phyloP scores from a whole-genome alignment of 2,113 vertebrate genomes.

The Ornithorhynchus anatinus region DNA sequence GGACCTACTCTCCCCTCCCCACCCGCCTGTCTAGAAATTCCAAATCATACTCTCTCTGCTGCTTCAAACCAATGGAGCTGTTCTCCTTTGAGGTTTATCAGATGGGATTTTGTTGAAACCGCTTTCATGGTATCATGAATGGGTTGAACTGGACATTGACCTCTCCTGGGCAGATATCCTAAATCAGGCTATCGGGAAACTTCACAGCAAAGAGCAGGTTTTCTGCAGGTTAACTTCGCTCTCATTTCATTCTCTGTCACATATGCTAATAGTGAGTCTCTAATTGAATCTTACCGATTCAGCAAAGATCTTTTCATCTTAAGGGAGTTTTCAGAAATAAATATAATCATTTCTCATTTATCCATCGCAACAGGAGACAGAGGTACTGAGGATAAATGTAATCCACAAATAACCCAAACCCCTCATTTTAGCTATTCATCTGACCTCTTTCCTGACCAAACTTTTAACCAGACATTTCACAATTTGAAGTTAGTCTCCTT shows the following conservation, averaged over 20 bases:
- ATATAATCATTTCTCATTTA: conserved; percentile 23
- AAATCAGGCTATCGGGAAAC: conserved; percentile 55
- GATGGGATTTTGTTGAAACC: conserved; percentile 57
- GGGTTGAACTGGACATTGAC: conserved; percentile 44
- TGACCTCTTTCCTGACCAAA: not conserved
- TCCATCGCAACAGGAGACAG: conserved; percentile 13
- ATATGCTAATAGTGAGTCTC: conserved; percentile 56
- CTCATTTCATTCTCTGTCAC: conserved; percentile 61
- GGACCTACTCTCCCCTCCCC: no score
- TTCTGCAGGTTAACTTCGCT: conserved; percentile 63
- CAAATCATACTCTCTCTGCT: conserved; percentile 33
- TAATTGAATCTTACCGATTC: conserved; percentile 61
- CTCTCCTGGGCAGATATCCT: conserved; percentile 56
- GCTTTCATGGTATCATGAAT: conserved; percentile 38
- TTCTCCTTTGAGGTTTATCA: conserved; percentile 26
- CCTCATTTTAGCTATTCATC: conserved; percentile 17
- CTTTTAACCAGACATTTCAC: not conserved
- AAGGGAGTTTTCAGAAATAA: conserved; percentile 43
- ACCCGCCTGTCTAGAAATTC: conserved; percentile 38
- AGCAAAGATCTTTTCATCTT: conserved; percentile 51
- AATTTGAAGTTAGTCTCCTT: no score
- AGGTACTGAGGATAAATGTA: not conserved
- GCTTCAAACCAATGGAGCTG: conserved; percentile 13
- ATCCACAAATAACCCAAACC: not conserved
- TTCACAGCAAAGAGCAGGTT: conserved; percentile 49